These are phyloP conservation scores for Tetraneura akinire DNA, from an alignment of 1,140 invertebrate genomes.

Conservation along the genomic window DNA sequence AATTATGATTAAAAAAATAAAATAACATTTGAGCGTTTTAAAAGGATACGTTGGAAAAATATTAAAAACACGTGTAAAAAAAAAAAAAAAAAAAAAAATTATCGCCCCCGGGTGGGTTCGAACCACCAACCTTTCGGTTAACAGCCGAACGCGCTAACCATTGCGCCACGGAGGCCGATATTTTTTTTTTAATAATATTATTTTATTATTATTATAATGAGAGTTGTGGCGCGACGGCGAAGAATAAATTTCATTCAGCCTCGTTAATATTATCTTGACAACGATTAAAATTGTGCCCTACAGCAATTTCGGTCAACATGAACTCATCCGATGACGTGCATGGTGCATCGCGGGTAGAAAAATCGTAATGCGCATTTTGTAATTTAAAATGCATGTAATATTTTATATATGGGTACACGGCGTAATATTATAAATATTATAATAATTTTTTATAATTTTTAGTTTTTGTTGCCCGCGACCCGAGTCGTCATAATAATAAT, in stretches of 20 bases:
- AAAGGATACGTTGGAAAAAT: too few species aligned
- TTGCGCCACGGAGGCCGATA: constrained; percentile 61
- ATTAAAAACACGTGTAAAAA: too few species aligned
- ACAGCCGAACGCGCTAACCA: constrained; percentile 62
- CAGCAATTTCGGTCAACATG: constrained; percentile 6
- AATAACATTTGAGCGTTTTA: too few species aligned
- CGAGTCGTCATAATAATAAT: not conserved
- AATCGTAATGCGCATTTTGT: not conserved
- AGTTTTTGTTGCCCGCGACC: constrained; percentile 41
- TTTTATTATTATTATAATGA: not conserved
- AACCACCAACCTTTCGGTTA: constrained; percentile 64
- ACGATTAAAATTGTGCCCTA: constrained; percentile 43
- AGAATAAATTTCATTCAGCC: constrained; percentile 39
- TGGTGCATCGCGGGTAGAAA: constrained; percentile 24
- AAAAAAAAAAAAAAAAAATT: constrained; percentile 39
- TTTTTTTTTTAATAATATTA: not conserved
- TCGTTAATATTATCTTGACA: constrained; percentile 33
- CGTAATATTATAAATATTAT: too few species aligned
- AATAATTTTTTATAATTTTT: constrained; percentile 49
- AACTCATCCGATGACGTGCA: not conserved
- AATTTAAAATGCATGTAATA: constrained; percentile 3
- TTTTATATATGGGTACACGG: not conserved
- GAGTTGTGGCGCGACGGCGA: not conserved
- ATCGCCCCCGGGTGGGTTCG: constrained; percentile 61
- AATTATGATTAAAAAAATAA: too few species aligned